Evolutionary conservation across 1,140 invertebrate species (phyloP), one percentile per base, ranked within the genome.

Genomic region (Leptestheria dahalacensis): DNA sequence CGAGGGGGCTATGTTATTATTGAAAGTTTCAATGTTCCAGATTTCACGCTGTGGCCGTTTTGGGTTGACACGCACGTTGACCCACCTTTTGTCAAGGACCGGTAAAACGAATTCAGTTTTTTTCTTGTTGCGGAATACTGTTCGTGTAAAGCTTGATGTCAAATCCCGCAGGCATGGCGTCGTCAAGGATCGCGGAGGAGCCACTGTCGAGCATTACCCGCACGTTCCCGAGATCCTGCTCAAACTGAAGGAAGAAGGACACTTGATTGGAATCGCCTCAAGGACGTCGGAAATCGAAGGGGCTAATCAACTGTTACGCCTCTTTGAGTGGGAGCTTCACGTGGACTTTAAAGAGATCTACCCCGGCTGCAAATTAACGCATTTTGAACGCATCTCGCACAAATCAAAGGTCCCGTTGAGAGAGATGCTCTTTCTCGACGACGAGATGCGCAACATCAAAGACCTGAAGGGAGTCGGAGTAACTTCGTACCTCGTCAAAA

Each of bases 11-110:
- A 41, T 41, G 50, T 62, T 59, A 61, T 25, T 64, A 47, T 57
- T 54, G 48, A 54, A 65, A 59, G 62, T 64, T 77, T 77, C 63
- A 68, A n/a, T n/a, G n/a, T n/a, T n/a, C n/a, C n/a, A 86, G 84
- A 86, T 78, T 85, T 83, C 65, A 86, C 84, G 2, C 68, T 86
- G 46, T 86, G 84, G 84, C 83, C 83, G 48, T 84, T 85, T 71
- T 84, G 81, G 80, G 78, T 85, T 48, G 83, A 86, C 64, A 82
- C 81, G 25, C 79, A 84, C 72, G 78, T 83, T 15, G 73, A 72
- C 63, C 80, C 81, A 50, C 83, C 83, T 48, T 84, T 85, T 69
- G 66, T 58, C 46, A 79, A 74, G 73, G 67, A 67, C 41, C 47
- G 53, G 53, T 50, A 50, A n/a, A 50, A 47, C 11, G n/a, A n/a